These are phyloP conservation scores for Acrocephalus kingi DNA, from an alignment of 2,113 vertebrate genomes.

Conservation along the genomic window DNA sequence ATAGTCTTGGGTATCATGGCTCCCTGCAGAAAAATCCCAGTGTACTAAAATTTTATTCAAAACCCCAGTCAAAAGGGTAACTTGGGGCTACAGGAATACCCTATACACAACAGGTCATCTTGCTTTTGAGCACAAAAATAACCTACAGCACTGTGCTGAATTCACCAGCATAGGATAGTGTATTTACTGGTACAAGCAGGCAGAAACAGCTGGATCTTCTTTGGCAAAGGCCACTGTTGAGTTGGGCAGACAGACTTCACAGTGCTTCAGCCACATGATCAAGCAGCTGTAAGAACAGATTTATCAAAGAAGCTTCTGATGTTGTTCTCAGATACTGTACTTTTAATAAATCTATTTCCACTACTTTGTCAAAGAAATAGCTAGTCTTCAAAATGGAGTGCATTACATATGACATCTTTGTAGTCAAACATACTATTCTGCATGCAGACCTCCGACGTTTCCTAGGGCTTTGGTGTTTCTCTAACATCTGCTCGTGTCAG, in stretches of 20 bases:
- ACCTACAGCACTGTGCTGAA: background rate
- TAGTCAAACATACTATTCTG: background rate
- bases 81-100: background rate
- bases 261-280: background rate
- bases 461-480: background rate
- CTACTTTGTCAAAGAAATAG: conserved; percentile 20
- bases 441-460: background rate
- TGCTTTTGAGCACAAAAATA: background rate
- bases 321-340: background rate
- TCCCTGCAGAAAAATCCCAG: background rate
- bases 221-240: background rate
- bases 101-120: background rate
- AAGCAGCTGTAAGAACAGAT: background rate
- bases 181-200: background rate
- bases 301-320: background rate
- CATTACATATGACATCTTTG: background rate
- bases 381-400: background rate
- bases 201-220: background rate
- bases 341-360: conserved; percentile 8
- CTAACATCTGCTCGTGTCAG: background rate
- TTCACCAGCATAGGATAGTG: fast-evolving
- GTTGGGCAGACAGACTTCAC: background rate
- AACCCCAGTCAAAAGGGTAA: background rate
- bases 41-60: background rate
- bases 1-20: background rate